Base-by-base conservation (phyloP, 1,140 invertebrate species). In the Pseudomyrmex flavicornis region DNA sequence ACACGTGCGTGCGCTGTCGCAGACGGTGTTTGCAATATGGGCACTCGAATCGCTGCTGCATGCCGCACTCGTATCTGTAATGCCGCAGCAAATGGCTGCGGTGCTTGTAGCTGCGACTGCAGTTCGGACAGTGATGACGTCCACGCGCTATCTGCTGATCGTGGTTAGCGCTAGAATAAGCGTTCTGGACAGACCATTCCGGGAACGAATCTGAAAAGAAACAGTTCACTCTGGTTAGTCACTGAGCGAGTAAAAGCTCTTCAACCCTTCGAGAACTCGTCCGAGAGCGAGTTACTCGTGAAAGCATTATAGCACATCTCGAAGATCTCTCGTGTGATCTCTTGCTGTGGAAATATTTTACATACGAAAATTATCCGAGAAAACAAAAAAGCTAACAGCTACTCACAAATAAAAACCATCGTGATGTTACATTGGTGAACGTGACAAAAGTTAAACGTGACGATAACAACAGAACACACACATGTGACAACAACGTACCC, bases 31-130 rank as follows among this genome's bases (percentile, higher is more conserved):
- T 92, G 90, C 95, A 96, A 70, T 95, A 92, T 0, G 95, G 95
- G 72, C 95, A 96, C 56, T 93, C 89, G 83, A 96, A 96, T 83
- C 95, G 92, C 22, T 95, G 94, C 35, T 94, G 92, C 1, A 93
- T 93, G 8, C 95, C 95, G 86, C 95, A 96, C 88, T 96, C 95
- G 87, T 95, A 96, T 76, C 94, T 95, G 83, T 94, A 93, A 91
- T 96, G 96, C 1, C 95, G 93, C 44, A 92, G 93, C 91, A 94
- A 91, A 88, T 94, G 94, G n/a, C 95, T 94, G 26, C 94, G 94
- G 26, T 95, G 94, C 69, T 95, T 95, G 88, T 96, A 96, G n/a
- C 94, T 94, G 17, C 95, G 93, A 12, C 89, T 91, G 86, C 95
- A 96, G 61, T 94, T 93, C 0, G 93, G 93, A 84, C 95, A 96